Evolutionary conservation across 2,888 invertebrate genomes (phyloP).

Genomic region (Autographa pulchrina): DNA sequence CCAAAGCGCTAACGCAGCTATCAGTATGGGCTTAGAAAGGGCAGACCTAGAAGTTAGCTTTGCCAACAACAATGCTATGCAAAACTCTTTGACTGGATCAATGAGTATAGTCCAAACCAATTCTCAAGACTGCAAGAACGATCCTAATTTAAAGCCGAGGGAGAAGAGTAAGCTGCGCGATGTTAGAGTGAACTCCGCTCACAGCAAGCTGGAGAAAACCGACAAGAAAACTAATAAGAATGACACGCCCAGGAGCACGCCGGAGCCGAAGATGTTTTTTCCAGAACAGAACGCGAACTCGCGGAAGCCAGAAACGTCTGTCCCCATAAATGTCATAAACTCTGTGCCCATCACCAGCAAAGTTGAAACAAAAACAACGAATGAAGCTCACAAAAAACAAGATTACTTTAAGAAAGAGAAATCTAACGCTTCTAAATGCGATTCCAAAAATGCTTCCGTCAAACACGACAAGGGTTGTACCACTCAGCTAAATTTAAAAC

Average conservation of each 20-base stretch:
- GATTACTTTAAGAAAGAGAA: slow-evolving; percentile 88
- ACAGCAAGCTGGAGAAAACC: slow-evolving; percentile 84
- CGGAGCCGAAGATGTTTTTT: slow-evolving; percentile 86
- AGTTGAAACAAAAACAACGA: slow-evolving; percentile 75
- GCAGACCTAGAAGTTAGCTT: slow-evolving; percentile 78
- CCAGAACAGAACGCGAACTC: slow-evolving; percentile 79
- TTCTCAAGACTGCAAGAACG: slow-evolving; percentile 78
- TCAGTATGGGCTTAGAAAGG: slow-evolving; percentile 81
- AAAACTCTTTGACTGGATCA: slow-evolving; percentile 75
- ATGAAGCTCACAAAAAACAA: slow-evolving; percentile 85
- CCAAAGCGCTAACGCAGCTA: slow-evolving; percentile 84
- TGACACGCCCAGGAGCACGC: slow-evolving; percentile 81
- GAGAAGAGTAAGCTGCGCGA: slow-evolving; percentile 85
- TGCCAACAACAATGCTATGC: slow-evolving; percentile 71
- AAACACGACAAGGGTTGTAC: slow-evolving; percentile 86
- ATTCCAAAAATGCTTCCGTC: slow-evolving; percentile 76
- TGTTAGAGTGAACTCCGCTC: slow-evolving; percentile 86
- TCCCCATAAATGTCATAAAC: slow-evolving; percentile 86
- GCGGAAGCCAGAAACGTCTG: slow-evolving; percentile 83
- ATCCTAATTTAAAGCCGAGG: slow-evolving; percentile 79
- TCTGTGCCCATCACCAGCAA: slow-evolving; percentile 79
- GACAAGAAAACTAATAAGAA: slow-evolving; percentile 80
- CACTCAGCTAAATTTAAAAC: slow-evolving; percentile 77
- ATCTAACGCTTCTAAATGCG: slow-evolving; percentile 78
- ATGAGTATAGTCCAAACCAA: slow-evolving; percentile 77